phyloP scores from a whole-genome alignment of 2,113 vertebrate genomes.

The Taurulus bubalis region DNA sequence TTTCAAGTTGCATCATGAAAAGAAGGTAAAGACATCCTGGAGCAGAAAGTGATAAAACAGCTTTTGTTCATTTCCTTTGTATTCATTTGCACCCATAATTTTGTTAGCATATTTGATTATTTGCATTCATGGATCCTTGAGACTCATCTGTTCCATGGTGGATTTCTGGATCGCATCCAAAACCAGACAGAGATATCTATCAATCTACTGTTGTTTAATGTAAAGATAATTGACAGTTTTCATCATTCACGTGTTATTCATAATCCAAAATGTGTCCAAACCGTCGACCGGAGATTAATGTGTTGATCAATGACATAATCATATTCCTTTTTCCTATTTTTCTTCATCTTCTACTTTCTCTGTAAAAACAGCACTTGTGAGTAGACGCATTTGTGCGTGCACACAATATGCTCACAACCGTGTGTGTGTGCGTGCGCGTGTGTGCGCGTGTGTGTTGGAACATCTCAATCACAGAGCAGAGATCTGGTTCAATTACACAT shows the following conservation, averaged over 20 bases:
- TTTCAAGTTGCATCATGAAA: no score
- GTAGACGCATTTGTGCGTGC: not conserved
- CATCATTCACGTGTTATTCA: not conserved
- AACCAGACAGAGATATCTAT: not conserved
- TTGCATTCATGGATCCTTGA: not conserved
- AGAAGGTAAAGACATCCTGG: not conserved
- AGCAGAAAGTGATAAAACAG: slow-evolving; percentile 1
- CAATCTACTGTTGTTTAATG: not conserved
- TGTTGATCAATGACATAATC: not conserved
- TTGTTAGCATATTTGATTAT: not conserved
- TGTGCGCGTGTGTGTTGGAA: slow-evolving; percentile 43
- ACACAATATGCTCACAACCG: not conserved
- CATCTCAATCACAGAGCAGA: slow-evolving; percentile 73
- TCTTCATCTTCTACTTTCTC: not conserved
- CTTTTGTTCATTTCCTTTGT: no score
- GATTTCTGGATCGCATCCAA: not conserved
- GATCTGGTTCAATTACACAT: slow-evolving; percentile 78
- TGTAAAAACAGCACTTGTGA: not conserved
- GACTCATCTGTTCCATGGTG: not conserved
- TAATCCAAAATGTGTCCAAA: not conserved
- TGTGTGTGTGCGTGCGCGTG: not conserved
- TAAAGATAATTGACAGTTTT: not conserved
- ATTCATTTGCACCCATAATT: slow-evolving; percentile 17
- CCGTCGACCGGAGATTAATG: not conserved
- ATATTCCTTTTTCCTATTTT: not conserved